Evolutionary conservation across 1,140 invertebrate genomes (phyloP), one percentile per base, ranked within the genome.

Genomic region (Drosophila sucinea): DNA sequence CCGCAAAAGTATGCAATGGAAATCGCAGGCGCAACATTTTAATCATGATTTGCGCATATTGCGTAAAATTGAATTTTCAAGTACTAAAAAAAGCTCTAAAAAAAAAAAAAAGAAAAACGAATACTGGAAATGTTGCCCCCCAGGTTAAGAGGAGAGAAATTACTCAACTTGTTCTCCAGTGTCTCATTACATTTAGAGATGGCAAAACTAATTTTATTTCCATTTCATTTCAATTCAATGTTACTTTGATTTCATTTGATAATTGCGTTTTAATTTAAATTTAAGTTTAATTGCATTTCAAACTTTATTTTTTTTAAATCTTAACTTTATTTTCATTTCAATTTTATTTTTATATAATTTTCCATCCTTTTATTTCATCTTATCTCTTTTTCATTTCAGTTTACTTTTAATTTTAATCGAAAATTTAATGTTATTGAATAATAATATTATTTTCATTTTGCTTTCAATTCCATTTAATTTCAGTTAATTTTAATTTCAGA

Each of bases 11-110:
- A 66, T 65, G 81, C 80, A 77, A 74, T 77, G 51, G 30, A 60
- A 77, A 68, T 40, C 61, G 73, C 65, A 70, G 68, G 81, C 82
- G 74, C 71, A 63, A 66, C 72, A 82, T 84, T 87, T 82, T 89
- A 87, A 89, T 89, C 84, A 82, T 76, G 84, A 87, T 87, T 87
- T 87, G 84, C 84, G 84, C 84, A 87, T 87, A 78, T 89, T 89
- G 84, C 84, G 84, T 84, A 87, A 87, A 87, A 87, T 87, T 87
- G 85, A 87, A 87, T 87, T 87, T 87, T 83, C 74, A 87, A 87
- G 77, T 87, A 78, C 84, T 73, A 66, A 89, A 86, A 85, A 66
- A 82, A 82, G 68, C 29, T 41, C 11, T 35, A 57, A 32, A 57
- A 5, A 7, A 23, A 7, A 23, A 57, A 57, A 35, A 11, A 3